Base-by-base conservation (phyloP, 2,888 invertebrate species). In the Sepiola atlantica region DNA sequence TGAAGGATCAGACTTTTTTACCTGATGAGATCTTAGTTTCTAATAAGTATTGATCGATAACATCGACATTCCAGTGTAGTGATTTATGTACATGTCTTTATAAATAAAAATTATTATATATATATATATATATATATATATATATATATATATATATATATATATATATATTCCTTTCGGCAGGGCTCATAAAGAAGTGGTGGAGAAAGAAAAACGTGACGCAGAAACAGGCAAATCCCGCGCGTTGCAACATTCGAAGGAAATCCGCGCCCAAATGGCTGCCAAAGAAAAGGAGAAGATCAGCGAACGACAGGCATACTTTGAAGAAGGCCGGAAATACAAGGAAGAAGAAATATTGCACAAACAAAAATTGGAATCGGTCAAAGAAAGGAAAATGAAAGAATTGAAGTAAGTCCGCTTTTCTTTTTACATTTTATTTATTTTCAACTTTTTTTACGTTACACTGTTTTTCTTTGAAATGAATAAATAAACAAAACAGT, bases 131-230 rank as follows among this genome's bases (percentile, higher is more conserved):
- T 45, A 45, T 45, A 45, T 45, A 45, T 45, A 45, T 45, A 45
- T 45, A 45, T 45, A 45, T 45, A 45, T 45, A 45, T 45, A 45
- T 45, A 45, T 45, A 45, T 45, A 45, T 8, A 45, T 45, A 8
- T 8, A 45, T 45, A 8, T 45, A 45, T 45, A 4, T 32, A 6
- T 77, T 32, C 18, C 2, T 77, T 94, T 28, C 94, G 94, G 6
- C 95, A 97, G 97, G 94, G 97, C 97, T 12, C 97, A 97, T 95
- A 97, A 97, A 94, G 97, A 97, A 94, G 95, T 97, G 94, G 96
- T 97, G n/a, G 97, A 97, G 95, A 97, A 97, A 94, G 97, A 97
- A 94, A 96, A 96, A 93, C 95, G 96, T 20, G 97, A 97, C 93
- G 97, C 97, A 94, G 95, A 95, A 14, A 96, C 96, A 45, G 61